Evolutionary conservation across 2,113 vertebrate species (phyloP).

Genomic region (Deroptyus accipitrinus): DNA sequence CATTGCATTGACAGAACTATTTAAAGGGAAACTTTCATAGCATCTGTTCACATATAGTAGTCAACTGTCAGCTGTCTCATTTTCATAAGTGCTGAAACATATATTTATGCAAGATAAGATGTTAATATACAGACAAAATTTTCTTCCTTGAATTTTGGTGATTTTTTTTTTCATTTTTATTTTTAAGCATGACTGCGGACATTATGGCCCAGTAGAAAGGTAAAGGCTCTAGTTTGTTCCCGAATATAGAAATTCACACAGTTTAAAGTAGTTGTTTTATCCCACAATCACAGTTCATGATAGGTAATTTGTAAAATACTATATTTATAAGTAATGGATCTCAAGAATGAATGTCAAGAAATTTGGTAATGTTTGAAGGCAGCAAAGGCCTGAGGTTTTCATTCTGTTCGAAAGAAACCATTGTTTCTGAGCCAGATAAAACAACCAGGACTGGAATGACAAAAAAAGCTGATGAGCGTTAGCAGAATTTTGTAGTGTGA

Average conservation of each 20-base stretch:
- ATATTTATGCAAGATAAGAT: constrained; percentile 7
- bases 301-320: background rate
- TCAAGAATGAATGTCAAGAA: background rate
- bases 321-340: background rate
- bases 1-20: constrained; percentile 46
- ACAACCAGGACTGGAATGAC: background rate
- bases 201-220: background rate
- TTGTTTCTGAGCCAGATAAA: background rate
- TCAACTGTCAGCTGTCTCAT: constrained; percentile 51
- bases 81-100: constrained; percentile 56
- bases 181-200: background rate
- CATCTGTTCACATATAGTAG: constrained; percentile 53
- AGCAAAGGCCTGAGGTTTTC: background rate
- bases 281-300: background rate
- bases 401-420: background rate
- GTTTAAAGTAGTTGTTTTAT: background rate
- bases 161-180: background rate
- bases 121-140: background rate
- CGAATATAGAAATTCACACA: background rate
- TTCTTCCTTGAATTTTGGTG: background rate
- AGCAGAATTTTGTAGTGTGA: background rate
- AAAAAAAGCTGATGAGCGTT: background rate
- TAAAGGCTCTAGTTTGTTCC: background rate
- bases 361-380: background rate
- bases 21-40: constrained; percentile 39